A percentile compares a stretch with the other conserved stretches of the same genome.
These are phyloP conservation scores for Saccostrea glomerata DNA, from an alignment of 1,140 invertebrate species.

Conservation along the genomic window DNA sequence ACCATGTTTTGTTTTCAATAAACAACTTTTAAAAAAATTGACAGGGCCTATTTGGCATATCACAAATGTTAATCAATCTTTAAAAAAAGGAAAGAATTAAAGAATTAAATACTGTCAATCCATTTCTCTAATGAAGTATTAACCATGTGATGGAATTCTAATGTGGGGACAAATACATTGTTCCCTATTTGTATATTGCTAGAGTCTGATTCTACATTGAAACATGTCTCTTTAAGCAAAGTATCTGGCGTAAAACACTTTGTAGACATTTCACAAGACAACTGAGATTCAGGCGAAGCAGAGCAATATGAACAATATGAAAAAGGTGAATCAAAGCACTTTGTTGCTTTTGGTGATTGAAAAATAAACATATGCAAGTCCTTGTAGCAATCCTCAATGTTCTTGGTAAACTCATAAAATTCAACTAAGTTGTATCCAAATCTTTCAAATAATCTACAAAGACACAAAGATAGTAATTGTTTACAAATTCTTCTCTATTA, in stretches of 20 bases:
- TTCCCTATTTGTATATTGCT: slow-evolving; percentile 15
- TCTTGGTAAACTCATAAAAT: slow-evolving; percentile 16
- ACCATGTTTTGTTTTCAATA: neutral
- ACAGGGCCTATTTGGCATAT: neutral
- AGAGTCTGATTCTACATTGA: neutral
- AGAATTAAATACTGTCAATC: neutral
- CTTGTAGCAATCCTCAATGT: neutral
- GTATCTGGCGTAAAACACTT: neutral
- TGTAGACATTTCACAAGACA: too few relatives aligned
- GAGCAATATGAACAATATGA: too few relatives aligned
- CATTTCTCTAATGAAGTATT: slow-evolving; percentile 1
- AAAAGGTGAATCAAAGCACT: neutral
- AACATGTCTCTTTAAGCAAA: neutral
- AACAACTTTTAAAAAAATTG: neutral
- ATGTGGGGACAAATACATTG: neutral
- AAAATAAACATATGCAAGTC: slow-evolving; percentile 6
- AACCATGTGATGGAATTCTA: neutral
- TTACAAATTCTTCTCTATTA: neutral
- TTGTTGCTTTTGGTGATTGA: neutral
- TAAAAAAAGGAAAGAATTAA: neutral
- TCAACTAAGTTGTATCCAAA: slow-evolving; percentile 3
- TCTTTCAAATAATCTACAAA: slow-evolving; percentile 14
- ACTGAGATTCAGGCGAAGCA: too few relatives aligned
- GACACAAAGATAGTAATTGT: neutral
- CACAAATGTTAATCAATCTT: neutral